phyloP scores from a whole-genome alignment of 1,140 invertebrate species.

The Mesaphorura yosii region DNA sequence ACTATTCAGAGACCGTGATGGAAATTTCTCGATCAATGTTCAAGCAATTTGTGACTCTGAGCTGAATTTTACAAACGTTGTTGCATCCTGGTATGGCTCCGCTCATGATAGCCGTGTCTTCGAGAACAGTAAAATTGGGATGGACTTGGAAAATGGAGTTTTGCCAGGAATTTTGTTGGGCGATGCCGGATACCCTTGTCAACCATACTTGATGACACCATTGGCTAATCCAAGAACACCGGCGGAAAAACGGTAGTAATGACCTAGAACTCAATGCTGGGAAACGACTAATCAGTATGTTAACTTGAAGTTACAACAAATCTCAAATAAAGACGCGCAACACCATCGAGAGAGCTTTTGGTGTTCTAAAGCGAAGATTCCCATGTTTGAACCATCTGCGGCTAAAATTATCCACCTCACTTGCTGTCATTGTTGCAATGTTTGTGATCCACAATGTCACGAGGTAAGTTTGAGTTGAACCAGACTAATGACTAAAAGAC shows the following conservation, averaged over 20 bases:
- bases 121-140: constrained; percentile 5
- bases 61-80: constrained; percentile 24
- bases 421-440: neutral
- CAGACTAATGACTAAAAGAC: too few species aligned
- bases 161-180: constrained; percentile 9
- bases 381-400: constrained; percentile 1
- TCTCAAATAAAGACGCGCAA: constrained; percentile 38
- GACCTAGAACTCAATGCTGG: neutral
- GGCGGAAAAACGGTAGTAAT: constrained; percentile 32
- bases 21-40: constrained; percentile 27
- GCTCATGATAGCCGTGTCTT: constrained; percentile 30
- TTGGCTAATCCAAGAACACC: constrained; percentile 3
- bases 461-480: neutral
- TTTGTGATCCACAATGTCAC: constrained; percentile 9
- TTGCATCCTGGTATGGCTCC: constrained; percentile 30
- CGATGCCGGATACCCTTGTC: constrained; percentile 5
- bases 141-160: constrained; percentile 7
- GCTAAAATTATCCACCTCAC: constrained; percentile 1
- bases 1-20: constrained; percentile 30
- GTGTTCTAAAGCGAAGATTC: constrained; percentile 30
- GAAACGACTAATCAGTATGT: neutral
- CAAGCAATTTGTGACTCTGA: constrained; percentile 28
- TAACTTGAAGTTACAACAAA: constrained; percentile 33
- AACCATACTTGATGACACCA: constrained; percentile 2
- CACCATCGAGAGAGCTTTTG: constrained; percentile 35